Percentiles rank a stretch among this genome's conserved stretches.
phyloP scores from a whole-genome alignment of 1,140 invertebrate species.

The Pachypeltis micranthus region DNA sequence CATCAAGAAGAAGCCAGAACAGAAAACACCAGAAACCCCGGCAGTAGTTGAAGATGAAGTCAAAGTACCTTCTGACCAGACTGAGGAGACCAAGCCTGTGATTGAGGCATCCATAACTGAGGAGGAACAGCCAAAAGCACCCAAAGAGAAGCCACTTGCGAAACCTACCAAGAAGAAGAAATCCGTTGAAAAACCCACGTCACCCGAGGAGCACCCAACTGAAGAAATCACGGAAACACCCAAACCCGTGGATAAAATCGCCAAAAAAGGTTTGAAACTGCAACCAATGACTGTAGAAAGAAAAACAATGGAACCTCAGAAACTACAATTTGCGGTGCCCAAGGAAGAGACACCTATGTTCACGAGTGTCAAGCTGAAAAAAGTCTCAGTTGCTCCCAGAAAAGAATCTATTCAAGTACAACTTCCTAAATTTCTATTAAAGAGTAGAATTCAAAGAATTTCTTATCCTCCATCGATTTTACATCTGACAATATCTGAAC shows the following conservation, averaged over 20 bases:
- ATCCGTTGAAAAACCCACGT: no score
- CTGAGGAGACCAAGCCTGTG: no score
- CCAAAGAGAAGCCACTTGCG: no score
- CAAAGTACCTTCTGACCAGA: no score
- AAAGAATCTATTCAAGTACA: slow-evolving; percentile 37
- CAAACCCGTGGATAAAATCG: slow-evolving; percentile 22
- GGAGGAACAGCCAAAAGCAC: no score
- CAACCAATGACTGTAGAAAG: slow-evolving; percentile 25
- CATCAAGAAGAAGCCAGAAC: slow-evolving; percentile 12
- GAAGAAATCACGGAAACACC: slow-evolving; percentile 23
- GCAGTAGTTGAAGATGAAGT: no score
- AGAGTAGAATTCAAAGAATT: slow-evolving; percentile 46
- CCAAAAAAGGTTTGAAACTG: slow-evolving; percentile 17
- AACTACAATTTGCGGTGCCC: slow-evolving; percentile 22
- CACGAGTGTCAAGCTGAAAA: slow-evolving; percentile 49
- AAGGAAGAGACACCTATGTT: slow-evolving; percentile 42
- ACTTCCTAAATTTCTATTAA: slow-evolving; percentile 47
- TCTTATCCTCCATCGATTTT: slow-evolving; percentile 29
- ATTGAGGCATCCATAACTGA: no score
- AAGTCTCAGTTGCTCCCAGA: slow-evolving; percentile 39
- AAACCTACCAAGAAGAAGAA: no score
- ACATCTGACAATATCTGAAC: slow-evolving; percentile 25
- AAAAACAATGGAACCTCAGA: slow-evolving; percentile 26
- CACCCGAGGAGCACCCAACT: slow-evolving; percentile 1
- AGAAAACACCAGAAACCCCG: no score